Conservation (phyloP, 2,888 invertebrate genomes). For the Ormia ochracea region DNA sequence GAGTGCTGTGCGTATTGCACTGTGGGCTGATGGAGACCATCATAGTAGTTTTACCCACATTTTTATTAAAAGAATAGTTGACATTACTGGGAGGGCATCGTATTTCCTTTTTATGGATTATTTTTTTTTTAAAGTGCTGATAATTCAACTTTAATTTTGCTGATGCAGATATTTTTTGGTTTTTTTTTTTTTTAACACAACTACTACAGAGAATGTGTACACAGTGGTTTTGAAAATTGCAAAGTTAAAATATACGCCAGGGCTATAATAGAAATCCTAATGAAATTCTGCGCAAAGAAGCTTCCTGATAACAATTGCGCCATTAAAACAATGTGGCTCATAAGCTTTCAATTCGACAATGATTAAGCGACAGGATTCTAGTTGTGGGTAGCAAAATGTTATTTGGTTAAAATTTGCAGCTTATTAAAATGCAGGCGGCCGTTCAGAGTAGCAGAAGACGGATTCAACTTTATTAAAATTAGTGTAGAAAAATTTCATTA, state of each 20-base stretch:
- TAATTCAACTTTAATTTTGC: constrained; percentile 27
- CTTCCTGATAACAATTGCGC: not conserved
- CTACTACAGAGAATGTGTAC: not conserved
- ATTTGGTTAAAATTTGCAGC: no score
- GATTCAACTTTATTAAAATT: no score
- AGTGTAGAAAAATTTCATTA: no score
- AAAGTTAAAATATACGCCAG: not conserved
- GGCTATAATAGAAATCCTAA: not conserved
- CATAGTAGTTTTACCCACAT: no score
- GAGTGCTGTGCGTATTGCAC: no score
- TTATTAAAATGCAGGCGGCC: no score
- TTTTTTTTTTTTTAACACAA: not conserved
- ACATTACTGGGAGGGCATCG: not conserved
- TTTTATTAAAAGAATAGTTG: no score
- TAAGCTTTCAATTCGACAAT: no score
- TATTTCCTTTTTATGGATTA: not conserved
- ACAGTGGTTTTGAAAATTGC: not conserved
- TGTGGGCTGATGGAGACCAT: no score
- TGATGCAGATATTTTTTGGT: constrained; percentile 3
- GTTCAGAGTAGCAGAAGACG: no score
- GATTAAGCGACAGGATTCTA: no score
- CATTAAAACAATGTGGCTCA: not conserved
- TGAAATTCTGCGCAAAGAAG: not conserved
- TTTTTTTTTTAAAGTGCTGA: not conserved
- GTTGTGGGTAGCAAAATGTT: no score